Base-by-base conservation (phyloP, 2,113 vertebrate genomes). In the Amphiprion ocellaris region DNA sequence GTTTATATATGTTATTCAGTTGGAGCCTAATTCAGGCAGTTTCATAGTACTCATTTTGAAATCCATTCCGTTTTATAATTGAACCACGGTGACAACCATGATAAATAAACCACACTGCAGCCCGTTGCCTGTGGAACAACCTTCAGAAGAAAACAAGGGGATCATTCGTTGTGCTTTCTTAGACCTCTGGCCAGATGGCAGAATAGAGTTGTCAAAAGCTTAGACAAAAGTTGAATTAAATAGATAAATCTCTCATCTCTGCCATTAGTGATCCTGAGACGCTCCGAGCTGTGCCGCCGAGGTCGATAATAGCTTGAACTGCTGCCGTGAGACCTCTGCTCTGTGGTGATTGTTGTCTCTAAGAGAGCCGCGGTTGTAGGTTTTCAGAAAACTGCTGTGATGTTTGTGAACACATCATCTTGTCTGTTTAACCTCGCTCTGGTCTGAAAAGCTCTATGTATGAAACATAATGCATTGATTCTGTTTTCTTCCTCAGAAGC, bases 181-280 rank as follows among this genome's bases (percentile, higher is more conserved):
- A 84, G 54, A 79, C 85, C 76, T 78, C 70, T 73, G 74, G 74
- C 73, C 81, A 68, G 17, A 60, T 12, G 59, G 66, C 53, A 79
- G 66, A 82, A 86, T 68, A 9, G 24, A 80, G 64, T 69, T 81
- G 76, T 87, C 74, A 88, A 78, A 47, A 24, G 70, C 63, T 58
- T 64, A 79, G 81, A 72, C 76, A 78, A 63, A 66, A 84, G 89
- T 62, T 70, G 81, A 89, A 92, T 89, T 83, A 90, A 77, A 87
- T 1, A 82, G 75, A 87, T 87, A 84, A 78, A 88, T 88, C 85
- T 81, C 61, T 63, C 4, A 10, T 47, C 56, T 77, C 46, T 73
- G 46, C 76, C 52, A n/a, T 84, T 49, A 33, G 53, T 44, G 83
- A 68, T 58, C 4, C 52, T 24, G 21, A 37, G 60, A 75, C 41